Percentiles rank a stretch among this genome's conserved stretches.
Evolutionary conservation across 2,113 vertebrate species (phyloP).

Genomic region (Corapipo altera): DNA sequence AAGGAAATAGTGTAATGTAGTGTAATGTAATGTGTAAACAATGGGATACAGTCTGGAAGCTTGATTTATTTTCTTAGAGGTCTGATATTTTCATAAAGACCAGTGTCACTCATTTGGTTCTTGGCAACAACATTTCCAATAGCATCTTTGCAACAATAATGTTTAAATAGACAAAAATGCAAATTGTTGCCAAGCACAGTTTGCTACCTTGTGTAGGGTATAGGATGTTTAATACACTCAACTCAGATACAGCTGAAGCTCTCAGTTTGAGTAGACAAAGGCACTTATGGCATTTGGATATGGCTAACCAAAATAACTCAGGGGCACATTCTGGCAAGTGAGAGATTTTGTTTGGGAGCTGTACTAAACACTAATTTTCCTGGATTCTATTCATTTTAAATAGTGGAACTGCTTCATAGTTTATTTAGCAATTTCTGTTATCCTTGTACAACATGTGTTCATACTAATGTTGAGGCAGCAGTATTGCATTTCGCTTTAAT

Average conservation of each 20-base stretch:
- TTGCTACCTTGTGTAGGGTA: not conserved
- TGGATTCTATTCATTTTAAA: not conserved
- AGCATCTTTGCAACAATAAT: not conserved
- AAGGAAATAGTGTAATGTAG: not conserved
- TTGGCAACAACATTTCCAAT: not conserved
- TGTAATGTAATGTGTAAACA: too few relatives aligned
- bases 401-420: not conserved
- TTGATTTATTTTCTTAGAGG: not conserved
- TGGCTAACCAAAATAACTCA: not conserved
- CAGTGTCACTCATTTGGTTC: fast-evolving
- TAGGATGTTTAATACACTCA: not conserved
- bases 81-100: not conserved
- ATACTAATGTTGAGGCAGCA: not conserved
- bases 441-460: not conserved
- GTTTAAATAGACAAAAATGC: not conserved
- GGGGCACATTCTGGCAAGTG: not conserved
- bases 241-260: not conserved
- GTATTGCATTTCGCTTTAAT: not conserved
- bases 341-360: not conserved
- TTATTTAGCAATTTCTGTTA: conserved; percentile 17
- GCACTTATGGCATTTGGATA: not conserved
- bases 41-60: not conserved
- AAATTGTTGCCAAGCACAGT: not conserved
- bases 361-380: not conserved
- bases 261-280: not conserved